Conservation (phyloP, 2,888 invertebrate genomes). For the Phanerotoma sp. region DNA sequence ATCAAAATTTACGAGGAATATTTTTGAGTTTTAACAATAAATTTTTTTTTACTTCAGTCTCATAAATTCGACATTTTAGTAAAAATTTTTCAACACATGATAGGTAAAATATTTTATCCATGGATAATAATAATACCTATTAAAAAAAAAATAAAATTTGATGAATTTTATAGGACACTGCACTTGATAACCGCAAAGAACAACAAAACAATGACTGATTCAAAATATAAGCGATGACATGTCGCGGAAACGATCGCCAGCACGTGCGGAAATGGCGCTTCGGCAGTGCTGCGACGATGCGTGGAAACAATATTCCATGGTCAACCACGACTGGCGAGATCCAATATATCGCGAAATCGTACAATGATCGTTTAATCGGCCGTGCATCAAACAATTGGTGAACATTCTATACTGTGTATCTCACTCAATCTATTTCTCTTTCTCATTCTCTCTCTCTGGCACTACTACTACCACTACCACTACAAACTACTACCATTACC, state of each 20-base stretch:
- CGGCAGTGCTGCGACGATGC: constrained; percentile 22
- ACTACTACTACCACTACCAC: background rate
- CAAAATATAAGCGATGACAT: background rate
- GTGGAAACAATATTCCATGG: constrained; percentile 48
- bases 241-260: constrained; percentile 13
- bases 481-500: background rate
- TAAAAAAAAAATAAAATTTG: background rate
- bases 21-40: too few species aligned
- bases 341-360: constrained; percentile 40
- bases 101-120: background rate
- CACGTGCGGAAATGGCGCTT: constrained; percentile 15
- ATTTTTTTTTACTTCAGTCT: too few species aligned
- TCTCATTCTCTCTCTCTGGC: constrained; percentile 10
- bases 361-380: constrained; percentile 56
- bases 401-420: too few species aligned
- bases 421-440: constrained; percentile 24
- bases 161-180: too few species aligned
- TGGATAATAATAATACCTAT: background rate
- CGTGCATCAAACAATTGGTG: constrained; percentile 54
- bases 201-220: background rate
- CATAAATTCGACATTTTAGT: too few species aligned
- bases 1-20: too few species aligned
- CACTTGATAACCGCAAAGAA: too few species aligned
- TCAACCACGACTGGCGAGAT: constrained; percentile 24
- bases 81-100: background rate